Base-by-base conservation (phyloP, 1,140 invertebrate species). In the Micrasema longulum region DNA sequence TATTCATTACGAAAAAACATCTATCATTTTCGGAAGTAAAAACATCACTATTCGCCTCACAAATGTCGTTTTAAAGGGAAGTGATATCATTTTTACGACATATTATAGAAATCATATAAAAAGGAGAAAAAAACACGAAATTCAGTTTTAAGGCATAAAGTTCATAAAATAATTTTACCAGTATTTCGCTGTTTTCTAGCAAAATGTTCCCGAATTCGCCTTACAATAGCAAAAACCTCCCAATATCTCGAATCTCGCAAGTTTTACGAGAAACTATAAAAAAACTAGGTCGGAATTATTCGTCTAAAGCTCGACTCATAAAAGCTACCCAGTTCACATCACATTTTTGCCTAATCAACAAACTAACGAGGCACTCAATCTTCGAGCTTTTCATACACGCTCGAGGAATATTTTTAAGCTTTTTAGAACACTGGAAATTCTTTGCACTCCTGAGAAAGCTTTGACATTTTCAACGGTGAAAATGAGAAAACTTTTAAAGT, bases 331-430 rank as follows among this genome's bases (percentile, higher is more conserved):
- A 23, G 38, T 43, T 63, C 57, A 20, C 41, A 43, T 63, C 38
- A n/a, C 57, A 63, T 63, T 63, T 63, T 63, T 63, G 57, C 57
- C 57, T 63, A 63, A 63, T 63, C 57, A 63, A 63, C 36, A 31
- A 63, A 63, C 57, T 63, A 63, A 63, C 57, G 57, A 43, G 36
- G 36, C 38, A 41, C 57, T 63, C 57, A 63, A 63, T 63, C 57
- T 63, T 63, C 36, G n/a, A 45, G 36, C 57, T 62, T 23, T 43
- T n/a, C 57, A 43, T 35, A 35, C 53, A 57, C 16, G 57, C 18
- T 11, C 16, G 18, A 18, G 4, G 36, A 43, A 43, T 43, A 43
- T 14, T 43, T 43, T 62, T 2, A 63, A 63, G 57, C 57, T 43
- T 38, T n/a, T 43, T 38, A 43, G 53, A 55, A 55, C 26, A 35